phyloP scores from a whole-genome alignment of 2,113 vertebrate genomes.

The Gallinago jamesoni region DNA sequence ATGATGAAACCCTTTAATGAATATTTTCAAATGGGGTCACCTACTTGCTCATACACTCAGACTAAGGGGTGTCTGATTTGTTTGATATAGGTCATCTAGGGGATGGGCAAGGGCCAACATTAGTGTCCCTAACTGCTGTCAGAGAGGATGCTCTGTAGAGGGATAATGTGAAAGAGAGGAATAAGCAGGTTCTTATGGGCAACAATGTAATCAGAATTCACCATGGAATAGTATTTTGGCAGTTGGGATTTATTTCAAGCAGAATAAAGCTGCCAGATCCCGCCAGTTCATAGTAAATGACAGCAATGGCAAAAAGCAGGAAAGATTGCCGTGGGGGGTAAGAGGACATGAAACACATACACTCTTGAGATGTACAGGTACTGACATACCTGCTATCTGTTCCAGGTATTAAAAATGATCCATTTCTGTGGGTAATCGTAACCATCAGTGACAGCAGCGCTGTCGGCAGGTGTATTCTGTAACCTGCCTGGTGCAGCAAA shows the following conservation, averaged over 20 bases:
- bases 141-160: not conserved
- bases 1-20: constrained; percentile 57
- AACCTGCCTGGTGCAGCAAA: not conserved
- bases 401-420: constrained; percentile 2
- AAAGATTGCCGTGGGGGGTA: not conserved
- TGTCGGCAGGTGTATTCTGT: not conserved
- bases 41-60: constrained; percentile 28
- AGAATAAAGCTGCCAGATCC: not conserved
- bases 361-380: not conserved
- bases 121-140: not conserved
- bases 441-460: not conserved
- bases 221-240: not conserved
- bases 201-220: not conserved
- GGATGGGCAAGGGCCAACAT: constrained; percentile 19
- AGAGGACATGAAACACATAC: not conserved
- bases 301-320: not conserved
- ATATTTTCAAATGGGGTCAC: constrained; percentile 59
- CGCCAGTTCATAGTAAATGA: not conserved
- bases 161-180: not conserved
- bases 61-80: constrained; percentile 43
- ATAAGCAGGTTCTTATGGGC: not conserved
- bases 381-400: not conserved
- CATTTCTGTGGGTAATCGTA: not conserved
- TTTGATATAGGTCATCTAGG: constrained; percentile 35
- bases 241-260: not conserved